phyloP scores from a whole-genome alignment of 2,888 invertebrate genomes.

The Acrobasis repandana region DNA sequence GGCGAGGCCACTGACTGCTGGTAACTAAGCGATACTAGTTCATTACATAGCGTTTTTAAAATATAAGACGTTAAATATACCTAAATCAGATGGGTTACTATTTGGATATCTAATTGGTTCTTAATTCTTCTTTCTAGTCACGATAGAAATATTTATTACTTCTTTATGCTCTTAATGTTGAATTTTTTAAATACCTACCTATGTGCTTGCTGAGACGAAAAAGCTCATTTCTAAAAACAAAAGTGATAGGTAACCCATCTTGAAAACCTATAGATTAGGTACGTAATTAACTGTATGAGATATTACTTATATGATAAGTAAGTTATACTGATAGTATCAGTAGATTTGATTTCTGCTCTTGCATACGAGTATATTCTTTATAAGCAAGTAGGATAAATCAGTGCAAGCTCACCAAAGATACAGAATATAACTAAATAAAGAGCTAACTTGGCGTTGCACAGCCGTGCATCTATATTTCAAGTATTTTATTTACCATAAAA shows the following conservation, averaged over 20 bases:
- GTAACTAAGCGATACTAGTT: constrained; percentile 49
- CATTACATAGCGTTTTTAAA: constrained; percentile 40
- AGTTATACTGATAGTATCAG: not conserved
- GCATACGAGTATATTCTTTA: not conserved
- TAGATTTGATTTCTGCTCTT: constrained; percentile 6
- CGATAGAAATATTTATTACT: not conserved
- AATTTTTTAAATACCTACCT: not conserved
- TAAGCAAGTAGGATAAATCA: not conserved
- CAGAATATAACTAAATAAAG: constrained; percentile 6
- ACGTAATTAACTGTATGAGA: not conserved
- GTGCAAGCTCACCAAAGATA: constrained; percentile 14
- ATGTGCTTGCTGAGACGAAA: not conserved
- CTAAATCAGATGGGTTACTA: constrained; percentile 5
- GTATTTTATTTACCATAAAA: not conserved
- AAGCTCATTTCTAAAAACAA: not conserved
- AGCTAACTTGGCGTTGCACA: constrained; percentile 1
- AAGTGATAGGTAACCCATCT: constrained; percentile 1
- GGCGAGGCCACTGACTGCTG: constrained; percentile 50
- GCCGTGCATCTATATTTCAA: not conserved
- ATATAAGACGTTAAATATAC: constrained; percentile 4
- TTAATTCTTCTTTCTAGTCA: constrained; percentile 16
- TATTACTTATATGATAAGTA: not conserved
- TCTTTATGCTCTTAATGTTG: not conserved
- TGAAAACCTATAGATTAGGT: not conserved
- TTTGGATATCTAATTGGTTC: constrained; percentile 5